Evolutionary conservation across 2,888 invertebrate species (phyloP), one percentile per base, ranked within the genome.

Genomic region (Rhyacophila evoluta): DNA sequence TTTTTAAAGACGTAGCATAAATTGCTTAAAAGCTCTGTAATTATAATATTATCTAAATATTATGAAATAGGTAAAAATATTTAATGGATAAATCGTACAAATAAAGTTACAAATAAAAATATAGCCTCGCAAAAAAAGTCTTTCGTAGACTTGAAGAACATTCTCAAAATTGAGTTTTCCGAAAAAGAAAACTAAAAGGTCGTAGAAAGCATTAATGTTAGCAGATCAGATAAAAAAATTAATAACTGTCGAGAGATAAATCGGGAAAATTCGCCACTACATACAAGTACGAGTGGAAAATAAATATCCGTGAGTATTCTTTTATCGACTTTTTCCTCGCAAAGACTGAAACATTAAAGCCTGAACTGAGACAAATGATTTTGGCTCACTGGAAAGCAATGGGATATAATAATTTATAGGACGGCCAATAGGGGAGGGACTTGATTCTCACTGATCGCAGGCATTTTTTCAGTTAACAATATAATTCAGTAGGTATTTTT

Each of bases 291-390:
- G 55, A 72, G n/a, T 27, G 33, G 37, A 72, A 72, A 72, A 72
- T 72, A 72, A 38, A 72, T 72, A 25, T 19, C 25, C 72, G 11
- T 8, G 29, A 72, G 36, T 27, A 55, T 55, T 37, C 37, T 38
- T 72, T 72, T 38, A 72, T 72, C 72, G 72, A 27, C 69, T 38
- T 55, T 55, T 55, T 41, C 19, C 19, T 8, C 55, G 55, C 55
- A 15, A 55, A 55, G 38, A 37, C 36, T 38, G 15, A 36, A 72
- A 72, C 36, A 72, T 38, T 27, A 27, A 38, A 38, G 38, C 36
- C 37, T 38, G 38, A 72, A 72, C 72, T 38, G 37, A 72, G 72
- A 72, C 72, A 72, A 72, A 72, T 72, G 36, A 72, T 37, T 37
- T 37, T 15, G 38, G 72, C 38, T 25, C 38, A 38, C 37, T 72